Base-by-base conservation (phyloP, 2,113 vertebrate genomes). In the Sakesphorus luctuosus region DNA sequence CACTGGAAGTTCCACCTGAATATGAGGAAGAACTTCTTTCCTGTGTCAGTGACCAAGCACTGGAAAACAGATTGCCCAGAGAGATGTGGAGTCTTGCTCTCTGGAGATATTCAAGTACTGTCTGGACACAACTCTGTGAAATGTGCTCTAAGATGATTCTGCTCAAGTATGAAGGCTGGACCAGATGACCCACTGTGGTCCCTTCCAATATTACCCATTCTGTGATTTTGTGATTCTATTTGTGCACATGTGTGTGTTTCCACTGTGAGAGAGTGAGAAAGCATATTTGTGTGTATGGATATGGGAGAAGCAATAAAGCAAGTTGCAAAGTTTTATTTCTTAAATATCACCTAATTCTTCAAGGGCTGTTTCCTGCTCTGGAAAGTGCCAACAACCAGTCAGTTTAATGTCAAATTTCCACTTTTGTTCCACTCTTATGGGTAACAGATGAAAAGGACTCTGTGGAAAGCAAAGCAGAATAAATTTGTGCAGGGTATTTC, bases 381-480 rank as follows among this genome's bases (percentile, higher is more conserved):
- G 11, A 46, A 85, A 66, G 40, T 80, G 65, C 11, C 52, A 91
- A 36, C 7, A 73, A 68, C 66, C n/a, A 75, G 59, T 84, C 92
- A 91, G 56, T 66, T 71, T 85, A 91, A 81, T 87, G 67, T 80
- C 63, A 96, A 4, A 69, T 83, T 94, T 94, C 40, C 21, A 58
- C 47, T 89, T 82, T 58, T 87, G 17, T 91, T 49, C 63, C 49
- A 81, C 24, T 72, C 29, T 87, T 92, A 6, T 86, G 3, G 9
- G 36, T 68, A 93, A 83, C 49, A 94, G 75, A 86, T 88, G 67
- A 94, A 93, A 93, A 76, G 62, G 74, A 63, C 21, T 58, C 53
- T 31, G 18, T 78, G 63, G 21, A 79, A 90, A 93, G 75, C 7
- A 83, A 77, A 92, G 28, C 58, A 65, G 69, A 81, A 58, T 78